Base-by-base conservation (phyloP, 2,113 vertebrate species). In the Serilophus lunatus region DNA sequence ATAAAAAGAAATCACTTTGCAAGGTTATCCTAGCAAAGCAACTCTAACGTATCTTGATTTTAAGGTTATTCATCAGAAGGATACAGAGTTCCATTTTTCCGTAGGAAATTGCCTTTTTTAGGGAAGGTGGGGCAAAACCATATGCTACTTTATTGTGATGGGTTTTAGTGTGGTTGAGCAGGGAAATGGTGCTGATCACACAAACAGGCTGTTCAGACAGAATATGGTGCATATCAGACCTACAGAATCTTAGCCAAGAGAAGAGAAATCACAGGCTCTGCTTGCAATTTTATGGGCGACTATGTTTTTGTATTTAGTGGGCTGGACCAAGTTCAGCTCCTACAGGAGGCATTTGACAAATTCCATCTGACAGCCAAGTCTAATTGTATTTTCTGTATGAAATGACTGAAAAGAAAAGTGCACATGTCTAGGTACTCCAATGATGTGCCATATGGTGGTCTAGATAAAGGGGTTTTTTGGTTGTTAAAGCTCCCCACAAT, bases 341-440 rank as follows among this genome's bases (percentile, higher is more conserved):
- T 95, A 59, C 91, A 96, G 96, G 92, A 93, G 80, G 76, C 96
- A 95, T 92, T 85, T 96, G 97, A 97, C 97, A 97, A 95, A 97
- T 97, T 97, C 97, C 93, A 93, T 96, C 97, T 93, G 95, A 97
- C 96, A 96, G 97, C 97, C 97, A 98, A 97, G 92, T 89, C 94
- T 97, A 96, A 97, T 97, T 97, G 96, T 95, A 92, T 96, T 97
- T 98, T 96, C 88, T 88, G 86, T 95, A 90, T 6, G 1, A 97
- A 98, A 97, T 92, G 91, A 95, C 94, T 95, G 94, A 96, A 98
- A 94, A 96, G 95, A 97, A 97, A 97, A 96, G 86, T 86, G 88
- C 85, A 93, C 82, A 82, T 60, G 50, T 86, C 57, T 49, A 93
- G 93, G 81, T 91, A 61, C 86, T 91, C 87, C 49, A 72, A 38